phyloP scores from a whole-genome alignment of 2,113 vertebrate genomes.

The Vombatus ursinus region DNA sequence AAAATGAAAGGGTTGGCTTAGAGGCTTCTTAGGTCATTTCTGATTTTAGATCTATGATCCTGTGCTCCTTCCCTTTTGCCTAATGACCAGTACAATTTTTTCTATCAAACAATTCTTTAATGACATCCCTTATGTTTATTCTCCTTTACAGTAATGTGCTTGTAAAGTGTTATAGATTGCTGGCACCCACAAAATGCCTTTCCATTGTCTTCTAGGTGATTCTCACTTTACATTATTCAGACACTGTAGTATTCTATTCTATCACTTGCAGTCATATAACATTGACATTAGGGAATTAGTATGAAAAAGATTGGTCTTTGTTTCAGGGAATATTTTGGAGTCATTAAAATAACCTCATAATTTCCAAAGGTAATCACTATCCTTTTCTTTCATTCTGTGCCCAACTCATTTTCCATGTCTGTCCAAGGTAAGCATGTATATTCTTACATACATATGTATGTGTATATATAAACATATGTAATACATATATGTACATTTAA shows the following conservation, averaged over 20 bases:
- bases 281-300: neutral
- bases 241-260: neutral
- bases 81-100: neutral
- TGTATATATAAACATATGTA: too few species aligned
- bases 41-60: neutral
- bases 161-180: neutral
- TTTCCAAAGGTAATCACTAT: neutral
- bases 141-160: neutral
- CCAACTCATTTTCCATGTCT: neutral
- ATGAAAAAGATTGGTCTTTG: neutral
- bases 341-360: neutral
- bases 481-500: too few species aligned
- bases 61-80: neutral
- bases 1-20: neutral
- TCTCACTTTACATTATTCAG: neutral
- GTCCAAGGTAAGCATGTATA: neutral
- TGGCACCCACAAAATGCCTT: neutral
- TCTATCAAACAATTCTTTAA: neutral
- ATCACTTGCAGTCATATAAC: neutral
- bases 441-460: too few species aligned
- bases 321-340: neutral
- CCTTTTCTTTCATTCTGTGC: neutral
- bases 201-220: neutral
- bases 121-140: too few species aligned
- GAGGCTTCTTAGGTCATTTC: neutral